phyloP scores from a whole-genome alignment of 2,113 vertebrate species.

The Camelus bactrianus region DNA sequence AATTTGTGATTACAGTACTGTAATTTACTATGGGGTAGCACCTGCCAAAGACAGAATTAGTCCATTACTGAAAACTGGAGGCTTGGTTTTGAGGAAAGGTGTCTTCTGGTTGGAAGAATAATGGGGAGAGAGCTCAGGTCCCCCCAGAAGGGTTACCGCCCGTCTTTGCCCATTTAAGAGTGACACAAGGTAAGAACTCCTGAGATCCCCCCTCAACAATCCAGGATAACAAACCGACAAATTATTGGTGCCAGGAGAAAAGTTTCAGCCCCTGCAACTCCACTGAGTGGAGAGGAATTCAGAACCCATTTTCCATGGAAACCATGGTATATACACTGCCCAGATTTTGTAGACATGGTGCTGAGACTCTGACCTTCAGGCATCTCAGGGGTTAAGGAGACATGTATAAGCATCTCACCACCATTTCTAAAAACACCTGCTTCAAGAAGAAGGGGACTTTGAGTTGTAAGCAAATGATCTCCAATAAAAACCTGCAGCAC shows the following conservation, averaged over 20 bases:
- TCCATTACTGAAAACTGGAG: neutral
- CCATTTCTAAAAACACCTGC: neutral
- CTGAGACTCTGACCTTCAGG: neutral
- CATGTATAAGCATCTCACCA: neutral
- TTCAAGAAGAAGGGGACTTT: neutral
- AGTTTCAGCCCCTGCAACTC: neutral
- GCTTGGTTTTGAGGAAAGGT: neutral
- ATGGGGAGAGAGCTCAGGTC: too few species aligned
- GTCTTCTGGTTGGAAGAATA: neutral
- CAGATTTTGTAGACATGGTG: neutral
- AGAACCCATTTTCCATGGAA: neutral
- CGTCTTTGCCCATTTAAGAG: neutral
- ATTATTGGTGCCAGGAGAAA: neutral
- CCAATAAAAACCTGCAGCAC: neutral
- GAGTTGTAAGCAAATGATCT: constrained; percentile 16
- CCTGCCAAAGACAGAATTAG: neutral
- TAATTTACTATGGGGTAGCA: neutral
- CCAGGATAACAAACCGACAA: neutral
- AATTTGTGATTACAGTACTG: neutral
- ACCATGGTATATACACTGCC: neutral
- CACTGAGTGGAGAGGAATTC: neutral
- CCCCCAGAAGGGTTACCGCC: neutral
- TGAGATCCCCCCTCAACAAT: fast-evolving
- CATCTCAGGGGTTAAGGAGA: neutral
- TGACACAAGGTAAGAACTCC: neutral